These are phyloP conservation scores for Enteromius thamalakanensis DNA, from an alignment of 2,797 vertebrate genomes.

Conservation along the genomic window DNA sequence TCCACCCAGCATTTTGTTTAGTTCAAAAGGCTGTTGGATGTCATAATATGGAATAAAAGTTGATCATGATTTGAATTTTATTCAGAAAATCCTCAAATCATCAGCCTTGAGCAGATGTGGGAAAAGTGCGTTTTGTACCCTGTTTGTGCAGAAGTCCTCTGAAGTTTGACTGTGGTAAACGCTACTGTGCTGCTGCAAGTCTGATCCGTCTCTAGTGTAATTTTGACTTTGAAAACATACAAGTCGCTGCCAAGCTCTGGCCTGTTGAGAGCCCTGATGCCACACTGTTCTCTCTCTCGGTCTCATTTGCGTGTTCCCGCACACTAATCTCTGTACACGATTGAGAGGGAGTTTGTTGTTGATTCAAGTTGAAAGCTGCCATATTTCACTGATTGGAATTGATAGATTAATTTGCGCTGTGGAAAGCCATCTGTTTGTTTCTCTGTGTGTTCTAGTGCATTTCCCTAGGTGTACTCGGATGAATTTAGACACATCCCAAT, in stretches of 20 bases:
- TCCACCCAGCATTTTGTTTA: not conserved
- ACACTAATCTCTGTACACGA: conserved; percentile 36
- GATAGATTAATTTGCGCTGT: conserved; percentile 63
- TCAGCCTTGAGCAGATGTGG: conserved; percentile 2
- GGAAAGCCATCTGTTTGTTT: conserved; percentile 60
- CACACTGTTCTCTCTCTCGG: conserved; percentile 37
- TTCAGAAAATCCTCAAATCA: not conserved
- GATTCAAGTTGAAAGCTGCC: conserved; percentile 62
- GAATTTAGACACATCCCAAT: conserved; percentile 3
- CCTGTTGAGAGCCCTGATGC: conserved; percentile 53
- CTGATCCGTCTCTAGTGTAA: conserved; percentile 67
- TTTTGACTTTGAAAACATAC: conserved; percentile 77
- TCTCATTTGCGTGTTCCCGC: conserved; percentile 11
- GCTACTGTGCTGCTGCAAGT: conserved; percentile 28
- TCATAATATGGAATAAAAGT: not conserved
- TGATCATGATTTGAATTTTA: not conserved
- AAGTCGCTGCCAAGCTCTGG: conserved; percentile 65
- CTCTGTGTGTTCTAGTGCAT: conserved; percentile 25
- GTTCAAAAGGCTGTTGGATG: not conserved
- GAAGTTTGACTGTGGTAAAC: conserved; percentile 43
- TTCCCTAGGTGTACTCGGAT: conserved; percentile 34
- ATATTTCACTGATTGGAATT: conserved; percentile 64
- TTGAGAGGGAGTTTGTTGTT: conserved; percentile 62
- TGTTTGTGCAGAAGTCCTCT: conserved; percentile 5
- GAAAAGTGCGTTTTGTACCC: not conserved